Evolutionary conservation across 2,888 invertebrate genomes (phyloP).

Genomic region (Horisme vitalbata): DNA sequence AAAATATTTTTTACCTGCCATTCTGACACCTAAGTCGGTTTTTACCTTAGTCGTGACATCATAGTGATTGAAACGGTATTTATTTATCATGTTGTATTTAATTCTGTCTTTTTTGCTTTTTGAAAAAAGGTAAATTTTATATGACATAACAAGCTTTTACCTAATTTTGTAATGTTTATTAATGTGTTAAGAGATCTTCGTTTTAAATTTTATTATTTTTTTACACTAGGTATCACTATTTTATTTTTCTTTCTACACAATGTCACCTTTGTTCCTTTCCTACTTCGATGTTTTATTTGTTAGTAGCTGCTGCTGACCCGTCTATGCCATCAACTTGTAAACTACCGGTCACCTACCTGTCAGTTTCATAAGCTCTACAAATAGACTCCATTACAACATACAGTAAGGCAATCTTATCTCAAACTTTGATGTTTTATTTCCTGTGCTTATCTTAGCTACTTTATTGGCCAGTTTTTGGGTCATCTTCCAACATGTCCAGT

Average conservation of each 20-base stretch:
- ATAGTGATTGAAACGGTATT: too few relatives aligned
- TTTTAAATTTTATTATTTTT: slow-evolving; percentile 10
- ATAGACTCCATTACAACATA: slow-evolving; percentile 39
- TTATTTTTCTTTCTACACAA: slow-evolving; percentile 3
- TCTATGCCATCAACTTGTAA: slow-evolving; percentile 15
- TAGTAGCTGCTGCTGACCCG: slow-evolving; percentile 6
- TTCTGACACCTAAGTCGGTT: too few relatives aligned
- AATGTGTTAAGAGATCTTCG: too few relatives aligned
- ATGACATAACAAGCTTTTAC: too few relatives aligned
- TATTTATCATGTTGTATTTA: too few relatives aligned
- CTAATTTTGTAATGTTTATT: too few relatives aligned
- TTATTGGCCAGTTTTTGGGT: slow-evolving; percentile 43
- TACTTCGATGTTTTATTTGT: slow-evolving; percentile 8
- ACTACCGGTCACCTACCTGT: slow-evolving; percentile 35
- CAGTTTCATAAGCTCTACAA: slow-evolving; percentile 45
- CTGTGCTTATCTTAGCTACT: slow-evolving; percentile 60
- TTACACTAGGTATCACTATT: slow-evolving; percentile 18
- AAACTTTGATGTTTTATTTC: slow-evolving; percentile 74
- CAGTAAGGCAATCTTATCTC: slow-evolving; percentile 46
- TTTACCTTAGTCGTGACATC: too few relatives aligned
- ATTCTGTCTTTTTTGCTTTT: too few relatives aligned
- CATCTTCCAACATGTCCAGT: slow-evolving; percentile 43
- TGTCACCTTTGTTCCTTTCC: background rate
- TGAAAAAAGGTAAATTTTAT: too few relatives aligned
- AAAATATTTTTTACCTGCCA: too few relatives aligned